Conservation (phyloP, 1,140 invertebrate species). For the Trichonephila clavata region DNA sequence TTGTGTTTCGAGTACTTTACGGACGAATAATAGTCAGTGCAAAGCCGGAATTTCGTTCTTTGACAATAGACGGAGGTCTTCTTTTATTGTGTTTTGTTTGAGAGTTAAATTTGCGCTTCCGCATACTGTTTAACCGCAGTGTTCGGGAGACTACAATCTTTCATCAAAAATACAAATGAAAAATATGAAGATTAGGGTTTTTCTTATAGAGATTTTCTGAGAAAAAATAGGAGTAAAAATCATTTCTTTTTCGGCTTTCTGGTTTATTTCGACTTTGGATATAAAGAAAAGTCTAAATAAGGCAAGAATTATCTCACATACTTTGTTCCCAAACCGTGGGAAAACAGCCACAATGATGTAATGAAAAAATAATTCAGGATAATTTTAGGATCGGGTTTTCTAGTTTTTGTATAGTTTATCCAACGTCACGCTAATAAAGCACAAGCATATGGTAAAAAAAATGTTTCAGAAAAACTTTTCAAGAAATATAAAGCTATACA, state of each 20-base stretch:
- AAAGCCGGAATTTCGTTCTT: conserved; percentile 17
- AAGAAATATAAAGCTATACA: too few relatives aligned
- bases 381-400: too few relatives aligned
- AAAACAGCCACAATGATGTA: not conserved
- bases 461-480: too few relatives aligned
- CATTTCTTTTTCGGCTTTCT: not conserved
- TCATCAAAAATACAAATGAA: not conserved
- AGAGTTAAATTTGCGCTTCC: conserved; percentile 27
- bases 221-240: not conserved
- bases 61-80: conserved; percentile 36
- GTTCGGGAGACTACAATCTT: not conserved
- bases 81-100: conserved; percentile 22
- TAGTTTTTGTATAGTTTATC: too few relatives aligned
- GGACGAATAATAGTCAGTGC: conserved; percentile 22
- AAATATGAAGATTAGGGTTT: not conserved
- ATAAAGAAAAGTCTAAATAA: not conserved
- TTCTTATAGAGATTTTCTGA: not conserved
- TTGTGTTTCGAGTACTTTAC: not conserved
- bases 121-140: not conserved
- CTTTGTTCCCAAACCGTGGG: not conserved
- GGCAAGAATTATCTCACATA: not conserved
- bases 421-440: too few relatives aligned
- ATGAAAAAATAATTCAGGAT: too few relatives aligned
- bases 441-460: too few relatives aligned
- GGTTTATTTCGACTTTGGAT: not conserved